Conservation (phyloP, 2,888 invertebrate genomes). For the Galerucella pusilla region DNA sequence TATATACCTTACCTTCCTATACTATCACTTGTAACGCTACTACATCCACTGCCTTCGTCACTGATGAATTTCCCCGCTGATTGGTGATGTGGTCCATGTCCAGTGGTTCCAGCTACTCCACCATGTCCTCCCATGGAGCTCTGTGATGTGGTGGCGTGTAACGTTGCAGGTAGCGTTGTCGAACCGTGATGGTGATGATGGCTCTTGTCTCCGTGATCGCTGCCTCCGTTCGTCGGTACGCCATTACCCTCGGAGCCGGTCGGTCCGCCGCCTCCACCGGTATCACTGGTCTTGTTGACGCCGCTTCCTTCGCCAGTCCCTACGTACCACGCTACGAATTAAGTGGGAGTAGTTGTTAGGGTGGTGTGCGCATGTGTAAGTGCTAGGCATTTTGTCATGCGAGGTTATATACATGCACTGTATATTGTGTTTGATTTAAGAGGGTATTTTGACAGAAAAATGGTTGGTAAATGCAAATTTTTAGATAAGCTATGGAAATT, state of each 20-base stretch:
- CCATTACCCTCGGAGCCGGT: slow-evolving; percentile 64
- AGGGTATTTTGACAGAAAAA: neutral
- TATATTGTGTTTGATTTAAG: neutral
- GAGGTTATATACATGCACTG: neutral
- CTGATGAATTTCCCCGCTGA: slow-evolving; percentile 75
- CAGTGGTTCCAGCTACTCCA: slow-evolving; percentile 3
- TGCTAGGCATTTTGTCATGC: slow-evolving; percentile 36
- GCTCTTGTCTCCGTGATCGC: slow-evolving; percentile 67
- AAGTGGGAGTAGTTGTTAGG: slow-evolving; percentile 47
- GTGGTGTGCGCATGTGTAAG: slow-evolving; percentile 47
- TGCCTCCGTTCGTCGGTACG: slow-evolving; percentile 60
- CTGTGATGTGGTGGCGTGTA: slow-evolving; percentile 67
- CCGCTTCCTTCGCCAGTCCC: slow-evolving; percentile 58
- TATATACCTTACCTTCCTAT: slow-evolving; percentile 70
- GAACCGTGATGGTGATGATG: slow-evolving; percentile 67
- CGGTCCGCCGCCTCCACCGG: slow-evolving; percentile 50
- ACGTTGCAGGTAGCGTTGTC: slow-evolving; percentile 74
- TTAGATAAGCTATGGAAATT: too few species aligned
- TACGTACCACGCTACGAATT: slow-evolving; percentile 66
- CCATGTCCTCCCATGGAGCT: slow-evolving; percentile 61
- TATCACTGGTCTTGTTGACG: slow-evolving; percentile 58
- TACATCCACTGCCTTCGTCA: slow-evolving; percentile 86
- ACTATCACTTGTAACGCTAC: slow-evolving; percentile 88
- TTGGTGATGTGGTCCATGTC: slow-evolving; percentile 30
- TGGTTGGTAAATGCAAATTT: neutral